Evolutionary conservation across 2,888 invertebrate species (phyloP).

Genomic region (Hypena proboscidalis): DNA sequence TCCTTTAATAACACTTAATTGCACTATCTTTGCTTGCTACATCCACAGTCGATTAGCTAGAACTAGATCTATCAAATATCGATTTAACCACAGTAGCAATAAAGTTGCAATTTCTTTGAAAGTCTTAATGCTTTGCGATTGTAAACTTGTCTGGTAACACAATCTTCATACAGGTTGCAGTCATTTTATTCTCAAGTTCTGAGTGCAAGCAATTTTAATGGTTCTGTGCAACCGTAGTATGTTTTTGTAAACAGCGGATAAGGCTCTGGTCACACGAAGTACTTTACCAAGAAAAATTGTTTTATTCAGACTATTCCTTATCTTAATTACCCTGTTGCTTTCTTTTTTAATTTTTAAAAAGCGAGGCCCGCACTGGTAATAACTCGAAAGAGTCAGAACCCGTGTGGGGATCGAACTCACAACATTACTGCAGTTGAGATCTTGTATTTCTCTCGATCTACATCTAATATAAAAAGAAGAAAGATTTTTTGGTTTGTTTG

Average conservation of each 20-base stretch:
- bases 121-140: conserved; percentile 11
- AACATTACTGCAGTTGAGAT: no score
- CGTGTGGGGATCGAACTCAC: no score
- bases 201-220: conserved; percentile 8
- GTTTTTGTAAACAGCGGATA: conserved; percentile 6
- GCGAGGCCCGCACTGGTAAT: no score
- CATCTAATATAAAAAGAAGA: no score
- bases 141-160: conserved; percentile 18
- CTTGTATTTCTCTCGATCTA: no score
- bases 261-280: no score
- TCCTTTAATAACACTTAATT: conserved; percentile 1
- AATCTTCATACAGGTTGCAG: conserved; percentile 4
- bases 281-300: conserved; percentile 3
- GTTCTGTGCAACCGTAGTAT: conserved; percentile 4
- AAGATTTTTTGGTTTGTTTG: no score
- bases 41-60: neutral
- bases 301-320: neutral
- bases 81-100: conserved; percentile 11
- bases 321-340: no score
- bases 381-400: no score
- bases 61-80: neutral
- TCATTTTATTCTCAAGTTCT: conserved; percentile 15
- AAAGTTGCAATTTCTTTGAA: conserved; percentile 11
- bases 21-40: neutral
- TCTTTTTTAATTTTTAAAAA: no score